phyloP scores from a whole-genome alignment of 2,797 vertebrate species.

The Buceros bicornis region DNA sequence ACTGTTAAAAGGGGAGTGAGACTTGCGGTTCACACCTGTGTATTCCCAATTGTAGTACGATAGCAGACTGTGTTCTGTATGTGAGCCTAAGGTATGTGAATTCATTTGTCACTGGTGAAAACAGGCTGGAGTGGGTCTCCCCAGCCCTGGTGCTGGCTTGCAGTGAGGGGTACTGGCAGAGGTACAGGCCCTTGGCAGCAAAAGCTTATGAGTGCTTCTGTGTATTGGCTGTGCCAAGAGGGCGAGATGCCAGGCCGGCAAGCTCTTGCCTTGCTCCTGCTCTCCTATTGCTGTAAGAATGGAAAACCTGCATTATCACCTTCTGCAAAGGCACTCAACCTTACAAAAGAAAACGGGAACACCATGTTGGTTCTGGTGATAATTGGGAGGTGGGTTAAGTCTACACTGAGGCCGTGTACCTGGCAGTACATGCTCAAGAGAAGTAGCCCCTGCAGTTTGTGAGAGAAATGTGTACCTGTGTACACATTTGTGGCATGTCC shows the following conservation, averaged over 20 bases:
- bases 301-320: background rate
- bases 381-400: background rate
- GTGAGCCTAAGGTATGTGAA: background rate
- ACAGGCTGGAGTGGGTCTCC: background rate
- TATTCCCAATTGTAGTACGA: accelerated
- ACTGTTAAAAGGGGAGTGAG: background rate
- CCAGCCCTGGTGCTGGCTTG: background rate
- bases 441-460: background rate
- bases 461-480: accelerated
- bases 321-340: accelerated
- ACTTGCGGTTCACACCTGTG: accelerated
- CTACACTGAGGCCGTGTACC: accelerated
- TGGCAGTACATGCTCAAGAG: accelerated
- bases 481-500: accelerated
- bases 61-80: background rate
- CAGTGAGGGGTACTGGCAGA: accelerated
- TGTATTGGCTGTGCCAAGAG: background rate
- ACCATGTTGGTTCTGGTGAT: background rate
- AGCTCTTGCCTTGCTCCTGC: background rate
- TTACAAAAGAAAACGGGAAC: accelerated
- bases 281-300: background rate
- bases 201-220: background rate
- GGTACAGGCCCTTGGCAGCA: background rate
- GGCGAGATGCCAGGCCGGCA: accelerated
- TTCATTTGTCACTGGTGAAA: background rate